phyloP scores from a whole-genome alignment of 2,888 invertebrate genomes.

The Apantesis nais region DNA sequence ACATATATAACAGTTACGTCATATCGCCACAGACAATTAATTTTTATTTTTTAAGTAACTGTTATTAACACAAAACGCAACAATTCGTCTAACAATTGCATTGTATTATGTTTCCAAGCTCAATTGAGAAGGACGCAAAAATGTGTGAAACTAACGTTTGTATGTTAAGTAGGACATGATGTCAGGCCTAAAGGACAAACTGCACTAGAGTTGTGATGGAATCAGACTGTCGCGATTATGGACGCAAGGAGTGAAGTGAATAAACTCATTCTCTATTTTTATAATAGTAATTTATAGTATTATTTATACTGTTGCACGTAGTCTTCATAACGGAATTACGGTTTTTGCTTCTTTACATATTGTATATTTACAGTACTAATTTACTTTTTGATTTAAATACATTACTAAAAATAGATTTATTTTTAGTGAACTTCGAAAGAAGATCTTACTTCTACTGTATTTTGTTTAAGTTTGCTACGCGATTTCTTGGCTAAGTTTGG shows the following conservation, averaged over 20 bases:
- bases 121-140: constrained; percentile 21
- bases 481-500: neutral
- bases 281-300: neutral
- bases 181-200: constrained; percentile 24
- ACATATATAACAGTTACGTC: neutral
- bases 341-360: neutral
- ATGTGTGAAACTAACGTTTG: constrained; percentile 20
- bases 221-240: constrained; percentile 37
- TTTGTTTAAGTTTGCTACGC: neutral
- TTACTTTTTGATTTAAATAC: neutral
- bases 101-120: constrained; percentile 20
- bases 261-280: constrained; percentile 27
- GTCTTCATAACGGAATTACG: neutral
- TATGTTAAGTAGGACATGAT: constrained; percentile 23
- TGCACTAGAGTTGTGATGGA: constrained; percentile 37
- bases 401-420: neutral
- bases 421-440: neutral
- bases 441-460: neutral
- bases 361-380: neutral
- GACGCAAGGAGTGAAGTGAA: constrained; percentile 29
- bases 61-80: constrained; percentile 10
- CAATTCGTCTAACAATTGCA: constrained; percentile 13
- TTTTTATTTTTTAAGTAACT: constrained; percentile 12
- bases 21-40: constrained; percentile 8
- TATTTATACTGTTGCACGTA: neutral